Conservation (phyloP, 35 echinoderm and acorn worm species). For the Strongylocentrotus purpuratus region DNA sequence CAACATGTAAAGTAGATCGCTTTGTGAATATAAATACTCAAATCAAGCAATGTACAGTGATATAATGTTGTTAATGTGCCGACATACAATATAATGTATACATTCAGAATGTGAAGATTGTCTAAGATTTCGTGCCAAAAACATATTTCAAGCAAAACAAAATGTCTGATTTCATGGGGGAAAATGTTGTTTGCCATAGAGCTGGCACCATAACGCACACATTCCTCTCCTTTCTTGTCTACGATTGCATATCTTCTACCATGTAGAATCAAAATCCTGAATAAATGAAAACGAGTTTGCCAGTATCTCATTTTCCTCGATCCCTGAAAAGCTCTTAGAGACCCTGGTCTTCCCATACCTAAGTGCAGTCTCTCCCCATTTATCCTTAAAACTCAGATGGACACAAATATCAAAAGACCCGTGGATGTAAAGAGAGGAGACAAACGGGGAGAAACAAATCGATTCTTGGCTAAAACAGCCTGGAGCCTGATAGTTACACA, state of each 20-base stretch:
- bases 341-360: background rate
- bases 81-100: no score
- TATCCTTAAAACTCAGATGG: background rate
- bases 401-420: background rate
- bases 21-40: no score
- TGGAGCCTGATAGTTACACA: background rate
- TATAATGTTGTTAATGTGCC: no score
- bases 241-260: no score
- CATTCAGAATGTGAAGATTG: no score
- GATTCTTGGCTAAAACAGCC: background rate
- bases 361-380: constrained; percentile 15
- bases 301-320: background rate
- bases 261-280: background rate
- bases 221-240: background rate
- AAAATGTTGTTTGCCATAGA: background rate
- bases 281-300: background rate
- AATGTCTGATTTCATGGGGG: no score
- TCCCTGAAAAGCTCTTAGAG: background rate
- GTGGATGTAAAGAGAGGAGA: background rate
- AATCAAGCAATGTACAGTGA: no score
- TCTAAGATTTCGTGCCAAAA: no score
- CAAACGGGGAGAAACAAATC: background rate
- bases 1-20: no score
- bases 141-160: no score
- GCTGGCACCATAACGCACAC: background rate